phyloP scores from a whole-genome alignment of 1,140 invertebrate species.

The Drosophila nasuta region DNA sequence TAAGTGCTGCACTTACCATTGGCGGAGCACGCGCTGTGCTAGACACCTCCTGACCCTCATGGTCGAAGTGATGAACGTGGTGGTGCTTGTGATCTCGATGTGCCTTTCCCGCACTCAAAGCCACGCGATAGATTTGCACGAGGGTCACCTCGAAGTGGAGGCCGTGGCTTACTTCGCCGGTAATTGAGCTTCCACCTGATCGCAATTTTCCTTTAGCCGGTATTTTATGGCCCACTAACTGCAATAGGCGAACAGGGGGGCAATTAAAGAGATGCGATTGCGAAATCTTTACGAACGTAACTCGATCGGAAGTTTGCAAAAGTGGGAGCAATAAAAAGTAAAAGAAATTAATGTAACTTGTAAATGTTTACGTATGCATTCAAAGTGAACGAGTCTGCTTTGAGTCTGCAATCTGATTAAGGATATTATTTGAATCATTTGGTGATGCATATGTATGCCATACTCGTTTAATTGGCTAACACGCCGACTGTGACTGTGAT shows the following conservation, averaged over 20 bases:
- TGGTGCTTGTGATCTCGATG: constrained; percentile 94
- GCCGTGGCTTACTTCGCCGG: constrained; percentile 88
- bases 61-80: constrained; percentile 91
- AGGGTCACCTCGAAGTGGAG: constrained; percentile 91
- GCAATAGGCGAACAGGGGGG: constrained; percentile 55
- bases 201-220: constrained; percentile 91
- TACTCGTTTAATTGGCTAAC: not conserved
- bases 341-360: not conserved
- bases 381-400: not conserved
- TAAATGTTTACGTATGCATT: too few relatives aligned
- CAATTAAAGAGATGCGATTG: constrained; percentile 3
- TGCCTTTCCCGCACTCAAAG: constrained; percentile 92
- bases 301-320: not conserved
- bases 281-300: not conserved
- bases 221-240: constrained; percentile 92
- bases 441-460: not conserved
- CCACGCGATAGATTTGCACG: constrained; percentile 91
- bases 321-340: not conserved
- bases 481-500: not conserved
- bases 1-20: constrained; percentile 73
- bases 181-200: constrained; percentile 88
- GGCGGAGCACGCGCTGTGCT: constrained; percentile 86
- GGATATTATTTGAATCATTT: not conserved
- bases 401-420: not conserved
- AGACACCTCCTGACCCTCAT: constrained; percentile 88